Conservation (phyloP, 2,797 vertebrate genomes). For the Aplochiton taeniatus region DNA sequence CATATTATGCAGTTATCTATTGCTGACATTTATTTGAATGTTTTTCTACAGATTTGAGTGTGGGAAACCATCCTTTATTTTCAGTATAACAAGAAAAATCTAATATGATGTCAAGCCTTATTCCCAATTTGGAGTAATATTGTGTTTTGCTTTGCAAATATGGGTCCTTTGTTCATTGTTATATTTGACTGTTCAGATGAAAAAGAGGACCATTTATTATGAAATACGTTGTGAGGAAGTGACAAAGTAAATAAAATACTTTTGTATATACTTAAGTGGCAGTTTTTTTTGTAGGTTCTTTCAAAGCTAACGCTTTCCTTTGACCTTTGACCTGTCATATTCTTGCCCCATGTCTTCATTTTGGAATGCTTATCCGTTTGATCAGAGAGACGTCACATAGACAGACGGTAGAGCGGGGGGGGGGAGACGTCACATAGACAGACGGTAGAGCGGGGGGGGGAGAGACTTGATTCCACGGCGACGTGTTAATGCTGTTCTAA, state of each 20-base stretch:
- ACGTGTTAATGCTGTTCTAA: no score
- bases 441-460: no score
- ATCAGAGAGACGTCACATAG: no score
- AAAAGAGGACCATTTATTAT: slow-evolving; percentile 55
- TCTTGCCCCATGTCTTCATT: no score
- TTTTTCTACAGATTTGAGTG: slow-evolving; percentile 61
- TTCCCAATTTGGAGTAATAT: slow-evolving; percentile 35
- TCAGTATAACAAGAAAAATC: slow-evolving; percentile 54
- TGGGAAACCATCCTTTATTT: slow-evolving; percentile 40
- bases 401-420: no score
- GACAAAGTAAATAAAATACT: slow-evolving; percentile 55
- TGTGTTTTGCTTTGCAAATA: slow-evolving; percentile 55
- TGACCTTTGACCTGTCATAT: no score
- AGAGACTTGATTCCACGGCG: no score
- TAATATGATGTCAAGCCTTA: slow-evolving; percentile 49
- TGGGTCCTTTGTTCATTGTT: slow-evolving; percentile 38
- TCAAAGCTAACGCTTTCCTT: no score
- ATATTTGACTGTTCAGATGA: slow-evolving; percentile 58
- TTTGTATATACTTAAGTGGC: no score
- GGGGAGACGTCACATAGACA: no score
- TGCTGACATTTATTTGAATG: slow-evolving; percentile 44
- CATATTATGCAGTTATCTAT: slow-evolving; percentile 53
- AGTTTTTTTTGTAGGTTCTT: no score
- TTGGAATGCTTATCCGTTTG: no score
- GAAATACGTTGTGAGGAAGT: slow-evolving; percentile 52